Evolutionary conservation across 2,888 invertebrate genomes (phyloP).

Genomic region (Platynereis dumerilii): DNA sequence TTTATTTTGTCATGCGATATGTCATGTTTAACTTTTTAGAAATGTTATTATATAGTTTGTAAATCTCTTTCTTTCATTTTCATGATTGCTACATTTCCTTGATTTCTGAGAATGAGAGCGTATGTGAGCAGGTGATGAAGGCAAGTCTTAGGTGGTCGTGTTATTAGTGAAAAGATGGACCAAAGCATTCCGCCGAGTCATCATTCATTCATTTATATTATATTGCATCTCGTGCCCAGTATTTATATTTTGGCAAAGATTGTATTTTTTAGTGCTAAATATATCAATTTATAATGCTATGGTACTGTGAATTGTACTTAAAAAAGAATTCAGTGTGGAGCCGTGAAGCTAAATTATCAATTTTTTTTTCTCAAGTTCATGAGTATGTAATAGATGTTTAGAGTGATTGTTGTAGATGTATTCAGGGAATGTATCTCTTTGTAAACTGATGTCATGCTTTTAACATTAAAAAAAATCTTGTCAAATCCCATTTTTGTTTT

Average conservation of each 20-base stretch:
- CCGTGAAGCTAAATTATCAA: slow-evolving; percentile 21
- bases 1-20: too few relatives aligned
- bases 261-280: too few relatives aligned
- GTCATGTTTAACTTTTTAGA: too few relatives aligned
- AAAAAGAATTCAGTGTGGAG: slow-evolving; percentile 23
- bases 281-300: too few relatives aligned
- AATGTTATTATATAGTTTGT: too few relatives aligned
- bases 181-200: slow-evolving; percentile 2
- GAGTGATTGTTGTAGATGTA: slow-evolving; percentile 29
- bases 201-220: slow-evolving; percentile 7
- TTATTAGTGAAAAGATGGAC: slow-evolving; percentile 1
- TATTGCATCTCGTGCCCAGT: slow-evolving; percentile 1
- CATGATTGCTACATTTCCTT: too few relatives aligned
- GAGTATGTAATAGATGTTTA: slow-evolving; percentile 24
- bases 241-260: too few relatives aligned
- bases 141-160: too few relatives aligned
- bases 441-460: slow-evolving; percentile 33
- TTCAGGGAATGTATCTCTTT: slow-evolving; percentile 33
- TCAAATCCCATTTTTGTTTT: slow-evolving; percentile 13
- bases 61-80: too few relatives aligned
- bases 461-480: slow-evolving; percentile 29
- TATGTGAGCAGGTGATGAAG: too few relatives aligned
- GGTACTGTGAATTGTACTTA: slow-evolving; percentile 28
- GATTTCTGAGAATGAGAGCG: too few relatives aligned
- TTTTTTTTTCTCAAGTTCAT: slow-evolving; percentile 17